Evolutionary conservation across 1,140 invertebrate species (phyloP).

Genomic region (Neuroterus valhalla): DNA sequence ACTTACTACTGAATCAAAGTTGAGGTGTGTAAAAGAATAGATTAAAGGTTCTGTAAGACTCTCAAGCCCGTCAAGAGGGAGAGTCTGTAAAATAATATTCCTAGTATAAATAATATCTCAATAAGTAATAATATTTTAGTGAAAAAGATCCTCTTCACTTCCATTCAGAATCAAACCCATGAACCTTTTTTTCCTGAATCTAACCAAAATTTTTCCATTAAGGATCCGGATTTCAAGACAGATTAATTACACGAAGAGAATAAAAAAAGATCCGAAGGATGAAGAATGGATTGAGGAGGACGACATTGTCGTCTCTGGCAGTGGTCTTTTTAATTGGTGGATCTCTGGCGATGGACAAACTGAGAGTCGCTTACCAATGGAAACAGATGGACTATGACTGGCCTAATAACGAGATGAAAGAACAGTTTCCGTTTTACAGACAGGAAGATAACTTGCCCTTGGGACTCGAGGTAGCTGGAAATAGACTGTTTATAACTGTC

Average conservation of each 20-base stretch:
- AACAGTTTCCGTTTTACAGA: constrained; percentile 67
- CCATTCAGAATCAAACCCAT: no score
- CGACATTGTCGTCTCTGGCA: constrained; percentile 21
- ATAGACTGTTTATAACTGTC: constrained; percentile 81
- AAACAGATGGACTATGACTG: constrained; percentile 83
- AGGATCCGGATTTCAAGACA: background rate
- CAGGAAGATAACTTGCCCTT: constrained; percentile 82
- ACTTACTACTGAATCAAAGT: no score
- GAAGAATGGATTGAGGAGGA: background rate
- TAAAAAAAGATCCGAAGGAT: background rate
- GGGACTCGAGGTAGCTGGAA: constrained; percentile 80
- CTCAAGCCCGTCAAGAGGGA: no score
- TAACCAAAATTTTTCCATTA: background rate
- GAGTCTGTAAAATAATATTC: no score
- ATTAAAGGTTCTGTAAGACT: no score
- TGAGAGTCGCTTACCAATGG: constrained; percentile 82
- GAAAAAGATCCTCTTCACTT: no score
- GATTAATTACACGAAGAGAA: background rate
- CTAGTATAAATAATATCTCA: no score
- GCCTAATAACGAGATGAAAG: constrained; percentile 71
- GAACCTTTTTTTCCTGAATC: no score
- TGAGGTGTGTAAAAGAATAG: no score
- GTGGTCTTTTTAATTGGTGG: constrained; percentile 50
- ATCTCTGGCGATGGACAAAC: constrained; percentile 77
- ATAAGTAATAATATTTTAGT: no score